Evolutionary conservation across 2,113 vertebrate genomes (phyloP).

Genomic region (Okapia johnstoni): DNA sequence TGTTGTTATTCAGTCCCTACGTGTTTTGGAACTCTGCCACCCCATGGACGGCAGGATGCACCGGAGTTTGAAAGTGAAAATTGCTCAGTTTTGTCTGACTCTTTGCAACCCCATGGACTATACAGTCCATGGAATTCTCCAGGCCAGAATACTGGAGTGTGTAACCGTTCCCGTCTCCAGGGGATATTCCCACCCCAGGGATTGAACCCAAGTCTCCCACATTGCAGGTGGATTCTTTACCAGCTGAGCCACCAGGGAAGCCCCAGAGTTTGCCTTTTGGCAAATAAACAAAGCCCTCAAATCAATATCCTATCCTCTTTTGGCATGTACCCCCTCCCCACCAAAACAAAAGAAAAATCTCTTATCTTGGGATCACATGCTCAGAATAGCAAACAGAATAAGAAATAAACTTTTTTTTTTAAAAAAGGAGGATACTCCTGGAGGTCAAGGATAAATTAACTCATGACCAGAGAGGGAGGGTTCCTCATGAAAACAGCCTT

Average conservation of each 20-base stretch:
- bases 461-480: background rate
- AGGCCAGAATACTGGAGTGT: background rate
- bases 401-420: background rate
- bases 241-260: background rate
- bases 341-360: background rate
- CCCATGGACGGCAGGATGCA: background rate
- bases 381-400: background rate
- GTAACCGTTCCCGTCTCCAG: background rate
- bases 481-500: background rate
- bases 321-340: background rate
- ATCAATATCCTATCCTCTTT: background rate
- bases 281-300: background rate
- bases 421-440: background rate
- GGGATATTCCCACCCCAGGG: background rate
- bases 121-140: background rate
- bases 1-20: background rate
- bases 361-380: background rate
- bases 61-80: background rate
- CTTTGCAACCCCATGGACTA: background rate
- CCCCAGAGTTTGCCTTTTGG: background rate
- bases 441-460: background rate
- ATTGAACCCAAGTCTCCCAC: background rate
- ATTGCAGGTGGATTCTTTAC: background rate
- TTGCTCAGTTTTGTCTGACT: background rate
- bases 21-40: background rate